These are phyloP conservation scores for Meriones unguiculatus DNA, from an alignment of 2,113 vertebrate species.

Conservation along the genomic window DNA sequence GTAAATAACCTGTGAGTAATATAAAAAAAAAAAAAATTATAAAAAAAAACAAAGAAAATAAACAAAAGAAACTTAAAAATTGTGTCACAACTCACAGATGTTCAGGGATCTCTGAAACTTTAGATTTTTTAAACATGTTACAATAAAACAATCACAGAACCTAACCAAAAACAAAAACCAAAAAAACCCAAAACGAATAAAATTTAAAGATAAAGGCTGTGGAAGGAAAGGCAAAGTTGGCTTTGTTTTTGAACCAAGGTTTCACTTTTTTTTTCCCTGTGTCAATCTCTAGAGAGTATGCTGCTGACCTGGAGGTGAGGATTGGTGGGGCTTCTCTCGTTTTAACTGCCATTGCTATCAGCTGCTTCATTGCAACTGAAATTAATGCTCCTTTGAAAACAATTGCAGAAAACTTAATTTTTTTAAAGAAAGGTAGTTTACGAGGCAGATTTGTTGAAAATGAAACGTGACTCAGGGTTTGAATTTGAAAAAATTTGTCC, in stretches of 20 bases:
- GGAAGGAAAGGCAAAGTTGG: not conserved
- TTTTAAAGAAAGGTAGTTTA: not conserved
- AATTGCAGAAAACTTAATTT: not conserved
- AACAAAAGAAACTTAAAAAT: not conserved
- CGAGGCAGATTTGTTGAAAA: not conserved
- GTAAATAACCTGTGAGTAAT: no score
- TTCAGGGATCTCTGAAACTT: not conserved
- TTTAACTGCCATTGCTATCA: not conserved
- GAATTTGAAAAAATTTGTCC: not conserved
- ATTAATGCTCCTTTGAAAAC: not conserved
- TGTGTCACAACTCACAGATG: not conserved
- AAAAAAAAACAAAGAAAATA: not conserved
- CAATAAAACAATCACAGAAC: not conserved
- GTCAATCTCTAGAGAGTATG: not conserved
- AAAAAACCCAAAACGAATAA: not conserved
- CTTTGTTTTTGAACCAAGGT: not conserved
- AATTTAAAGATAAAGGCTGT: not conserved
- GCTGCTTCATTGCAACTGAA: not conserved
- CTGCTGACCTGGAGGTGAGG: not conserved
- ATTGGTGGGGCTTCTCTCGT: not conserved
- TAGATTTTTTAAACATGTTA: not conserved
- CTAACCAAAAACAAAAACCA: not conserved
- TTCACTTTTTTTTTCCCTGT: not conserved
- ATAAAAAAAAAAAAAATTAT: no score
- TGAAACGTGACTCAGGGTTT: not conserved